Evolutionary conservation across 2,797 vertebrate genomes (phyloP).

Genomic region (Gymnoscopelus braueri): DNA sequence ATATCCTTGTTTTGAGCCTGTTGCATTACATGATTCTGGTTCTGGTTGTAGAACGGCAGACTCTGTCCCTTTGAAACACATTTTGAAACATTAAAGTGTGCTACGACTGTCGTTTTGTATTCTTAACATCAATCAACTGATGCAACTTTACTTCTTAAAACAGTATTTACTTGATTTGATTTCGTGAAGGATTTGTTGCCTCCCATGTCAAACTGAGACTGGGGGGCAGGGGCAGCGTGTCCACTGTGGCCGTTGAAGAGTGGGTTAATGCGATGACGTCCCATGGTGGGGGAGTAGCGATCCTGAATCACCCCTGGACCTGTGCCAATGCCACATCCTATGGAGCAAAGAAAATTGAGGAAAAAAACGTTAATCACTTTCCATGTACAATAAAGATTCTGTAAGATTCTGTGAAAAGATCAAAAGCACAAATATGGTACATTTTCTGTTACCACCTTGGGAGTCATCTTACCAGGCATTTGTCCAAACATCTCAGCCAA

Average conservation of each 20-base stretch:
- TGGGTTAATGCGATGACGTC: constrained; percentile 95
- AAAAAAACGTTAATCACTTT: not conserved
- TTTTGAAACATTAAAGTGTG: not conserved
- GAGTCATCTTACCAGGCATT: constrained; percentile 90
- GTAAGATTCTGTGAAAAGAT: too few species aligned
- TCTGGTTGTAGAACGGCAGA: constrained; percentile 95
- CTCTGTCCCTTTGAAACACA: constrained; percentile 86
- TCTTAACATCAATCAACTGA: too few species aligned
- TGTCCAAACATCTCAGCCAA: constrained; percentile 99
- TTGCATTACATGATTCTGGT: constrained; percentile 92
- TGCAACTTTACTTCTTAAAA: too few species aligned
- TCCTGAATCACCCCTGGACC: constrained; percentile 99
- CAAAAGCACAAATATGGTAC: not conserved
- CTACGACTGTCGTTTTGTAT: not conserved
- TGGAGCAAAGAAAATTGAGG: constrained; percentile 4
- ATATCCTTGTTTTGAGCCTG: constrained; percentile 96
- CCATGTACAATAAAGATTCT: not conserved
- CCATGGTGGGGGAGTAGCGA: constrained; percentile 97
- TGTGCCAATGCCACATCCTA: constrained; percentile 96
- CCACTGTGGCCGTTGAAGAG: constrained; percentile 94
- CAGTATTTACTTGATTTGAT: constrained; percentile 86
- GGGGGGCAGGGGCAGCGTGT: constrained; percentile 88
- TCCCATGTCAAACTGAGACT: constrained; percentile 91
- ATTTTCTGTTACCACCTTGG: not conserved
- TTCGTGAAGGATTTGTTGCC: constrained; percentile 91